Conservation (phyloP, 2,113 vertebrate species). For the Tupaia chinensis region DNA sequence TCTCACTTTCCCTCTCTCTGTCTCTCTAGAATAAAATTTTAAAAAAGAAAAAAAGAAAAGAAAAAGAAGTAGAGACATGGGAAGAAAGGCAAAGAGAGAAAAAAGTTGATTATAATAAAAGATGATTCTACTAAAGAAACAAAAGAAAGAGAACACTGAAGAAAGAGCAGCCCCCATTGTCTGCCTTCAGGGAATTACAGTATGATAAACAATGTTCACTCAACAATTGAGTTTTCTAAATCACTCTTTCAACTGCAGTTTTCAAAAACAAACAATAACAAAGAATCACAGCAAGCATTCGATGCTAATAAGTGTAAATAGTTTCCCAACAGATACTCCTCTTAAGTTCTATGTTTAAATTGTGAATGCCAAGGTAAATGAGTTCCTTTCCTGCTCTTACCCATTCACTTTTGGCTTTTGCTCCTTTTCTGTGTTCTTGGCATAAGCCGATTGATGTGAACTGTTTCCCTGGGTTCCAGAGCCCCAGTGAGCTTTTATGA, state of each 20-base stretch:
- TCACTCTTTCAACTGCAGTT: not conserved
- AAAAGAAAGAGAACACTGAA: not conserved
- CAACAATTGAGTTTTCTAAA: constrained; percentile 19
- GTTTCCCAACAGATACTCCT: constrained; percentile 62
- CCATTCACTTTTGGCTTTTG: not conserved
- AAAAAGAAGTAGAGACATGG: not conserved
- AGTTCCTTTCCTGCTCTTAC: constrained; percentile 15
- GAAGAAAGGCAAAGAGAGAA: not conserved
- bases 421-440: not conserved
- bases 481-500: not conserved
- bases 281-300: constrained; percentile 51
- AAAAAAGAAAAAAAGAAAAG: not conserved
- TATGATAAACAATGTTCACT: not conserved
- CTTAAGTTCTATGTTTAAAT: constrained; percentile 55
- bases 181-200: not conserved
- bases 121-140: not conserved
- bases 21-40: too few relatives aligned
- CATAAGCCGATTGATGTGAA: not conserved
- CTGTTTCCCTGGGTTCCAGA: not conserved
- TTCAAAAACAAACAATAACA: constrained; percentile 51
- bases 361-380: constrained; percentile 57
- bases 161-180: not conserved
- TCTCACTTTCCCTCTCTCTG: too few relatives aligned
- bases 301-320: constrained; percentile 57
- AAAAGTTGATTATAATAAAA: not conserved